A percentile compares a stretch with the other conserved stretches of the same genome.
These are phyloP conservation scores for Phyllotreta striolata DNA, from an alignment of 2,888 invertebrate genomes.

Conservation along the genomic window DNA sequence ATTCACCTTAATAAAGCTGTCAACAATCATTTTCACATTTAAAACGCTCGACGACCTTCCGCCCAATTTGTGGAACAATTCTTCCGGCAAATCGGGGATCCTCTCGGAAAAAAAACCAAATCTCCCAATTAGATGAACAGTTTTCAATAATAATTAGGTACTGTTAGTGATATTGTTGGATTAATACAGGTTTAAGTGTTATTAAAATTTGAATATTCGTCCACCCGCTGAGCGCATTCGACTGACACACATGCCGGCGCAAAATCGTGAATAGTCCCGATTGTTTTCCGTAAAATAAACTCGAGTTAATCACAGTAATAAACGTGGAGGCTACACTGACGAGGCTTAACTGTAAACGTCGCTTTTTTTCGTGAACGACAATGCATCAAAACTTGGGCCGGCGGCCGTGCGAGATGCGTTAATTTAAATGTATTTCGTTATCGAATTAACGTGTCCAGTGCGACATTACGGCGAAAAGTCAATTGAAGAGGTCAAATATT, in stretches of 20 bases:
- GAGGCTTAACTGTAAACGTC: constrained; percentile 16
- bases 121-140: too few relatives aligned
- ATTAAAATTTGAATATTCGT: background rate
- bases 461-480: constrained; percentile 20
- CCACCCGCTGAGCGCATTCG: background rate
- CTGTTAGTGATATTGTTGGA: too few relatives aligned
- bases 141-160: too few relatives aligned
- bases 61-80: constrained; percentile 1
- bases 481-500: constrained; percentile 24
- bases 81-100: background rate
- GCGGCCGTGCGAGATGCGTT: constrained; percentile 9
- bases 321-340: constrained; percentile 12
- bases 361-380: constrained; percentile 5
- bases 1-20: constrained; percentile 12
- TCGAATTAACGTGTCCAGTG: constrained; percentile 11
- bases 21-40: constrained; percentile 12
- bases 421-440: constrained; percentile 20
- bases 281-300: constrained; percentile 27
- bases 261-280: constrained; percentile 28
- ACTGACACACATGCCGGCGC: constrained; percentile 22
- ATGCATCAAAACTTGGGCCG: constrained; percentile 12
- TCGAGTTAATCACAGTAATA: constrained; percentile 23
- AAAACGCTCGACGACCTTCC: constrained; percentile 5
- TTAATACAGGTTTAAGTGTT: too few relatives aligned
- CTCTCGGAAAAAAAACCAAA: background rate